phyloP scores from a whole-genome alignment of 1,140 invertebrate species.

The Scaptomyza graminum region DNA sequence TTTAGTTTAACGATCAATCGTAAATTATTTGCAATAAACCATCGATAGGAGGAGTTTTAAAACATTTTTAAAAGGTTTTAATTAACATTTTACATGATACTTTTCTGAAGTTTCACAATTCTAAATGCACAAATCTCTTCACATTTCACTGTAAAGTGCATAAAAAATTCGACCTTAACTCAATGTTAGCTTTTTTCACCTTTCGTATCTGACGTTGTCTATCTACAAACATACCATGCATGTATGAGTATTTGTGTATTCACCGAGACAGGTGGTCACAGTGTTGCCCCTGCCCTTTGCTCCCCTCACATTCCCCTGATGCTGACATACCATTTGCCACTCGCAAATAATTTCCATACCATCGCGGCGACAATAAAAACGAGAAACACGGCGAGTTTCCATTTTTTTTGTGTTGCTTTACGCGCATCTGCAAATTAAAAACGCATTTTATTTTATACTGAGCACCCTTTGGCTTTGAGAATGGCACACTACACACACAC shows the following conservation, averaged over 20 bases:
- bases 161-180: constrained; percentile 2
- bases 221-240: constrained; percentile 10
- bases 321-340: constrained; percentile 66
- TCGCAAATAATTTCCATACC: constrained; percentile 77
- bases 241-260: constrained; percentile 15
- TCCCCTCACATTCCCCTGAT: not conserved
- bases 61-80: no score
- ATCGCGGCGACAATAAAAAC: constrained; percentile 73
- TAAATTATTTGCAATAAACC: no score
- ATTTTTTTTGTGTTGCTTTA: constrained; percentile 44
- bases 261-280: constrained; percentile 61
- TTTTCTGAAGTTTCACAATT: no score
- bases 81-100: no score
- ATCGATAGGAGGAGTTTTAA: no score
- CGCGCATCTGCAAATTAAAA: constrained; percentile 82
- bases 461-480: constrained; percentile 61
- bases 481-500: constrained; percentile 27
- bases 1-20: no score
- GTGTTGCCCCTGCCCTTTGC: constrained; percentile 1
- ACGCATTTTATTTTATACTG: constrained; percentile 79
- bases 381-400: constrained; percentile 60
- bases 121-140: not conserved
- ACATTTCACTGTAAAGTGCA: constrained; percentile 29
- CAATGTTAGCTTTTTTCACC: not conserved
- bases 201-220: constrained; percentile 24